Evolutionary conservation across 2,113 vertebrate species (phyloP).

Genomic region (Turdus rufiventris): DNA sequence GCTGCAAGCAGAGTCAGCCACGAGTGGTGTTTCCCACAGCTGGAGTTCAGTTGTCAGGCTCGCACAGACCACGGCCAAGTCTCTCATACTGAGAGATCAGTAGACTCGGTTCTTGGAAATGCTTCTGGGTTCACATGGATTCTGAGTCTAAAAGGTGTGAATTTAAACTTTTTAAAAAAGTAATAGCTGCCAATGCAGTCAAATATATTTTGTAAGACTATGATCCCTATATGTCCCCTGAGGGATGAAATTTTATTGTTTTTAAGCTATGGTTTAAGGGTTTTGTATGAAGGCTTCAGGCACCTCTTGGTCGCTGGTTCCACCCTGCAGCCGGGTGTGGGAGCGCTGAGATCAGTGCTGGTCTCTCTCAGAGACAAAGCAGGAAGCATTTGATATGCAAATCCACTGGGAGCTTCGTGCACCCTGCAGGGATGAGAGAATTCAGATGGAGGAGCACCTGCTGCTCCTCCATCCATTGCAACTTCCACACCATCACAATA

Average conservation of each 20-base stretch:
- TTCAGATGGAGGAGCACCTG: background rate
- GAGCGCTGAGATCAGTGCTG: constrained; percentile 30
- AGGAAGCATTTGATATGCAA: constrained; percentile 69
- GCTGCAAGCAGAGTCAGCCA: background rate
- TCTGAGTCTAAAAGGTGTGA: constrained; percentile 57
- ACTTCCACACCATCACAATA: constrained; percentile 15
- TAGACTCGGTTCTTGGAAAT: background rate
- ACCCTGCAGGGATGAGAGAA: constrained; percentile 37
- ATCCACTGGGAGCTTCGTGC: constrained; percentile 23
- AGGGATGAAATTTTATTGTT: constrained; percentile 58
- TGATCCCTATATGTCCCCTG: constrained; percentile 60
- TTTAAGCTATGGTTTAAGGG: constrained; percentile 55
- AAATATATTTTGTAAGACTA: constrained; percentile 63
- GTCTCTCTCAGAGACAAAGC: constrained; percentile 49
- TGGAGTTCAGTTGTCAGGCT: constrained; percentile 43
- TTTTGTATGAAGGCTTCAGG: constrained; percentile 56
- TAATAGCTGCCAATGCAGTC: constrained; percentile 66
- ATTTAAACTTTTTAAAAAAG: constrained; percentile 58
- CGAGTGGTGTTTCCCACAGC: background rate
- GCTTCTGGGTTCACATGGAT: constrained; percentile 51
- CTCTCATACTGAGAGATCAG: constrained; percentile 67
- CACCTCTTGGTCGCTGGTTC: constrained; percentile 34
- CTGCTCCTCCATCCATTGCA: background rate
- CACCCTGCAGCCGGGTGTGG: constrained; percentile 34
- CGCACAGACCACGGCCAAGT: background rate